Evolutionary conservation across 2,797 vertebrate genomes (phyloP), one percentile per base, ranked within the genome.

Genomic region (Crypturellus tataupa): DNA sequence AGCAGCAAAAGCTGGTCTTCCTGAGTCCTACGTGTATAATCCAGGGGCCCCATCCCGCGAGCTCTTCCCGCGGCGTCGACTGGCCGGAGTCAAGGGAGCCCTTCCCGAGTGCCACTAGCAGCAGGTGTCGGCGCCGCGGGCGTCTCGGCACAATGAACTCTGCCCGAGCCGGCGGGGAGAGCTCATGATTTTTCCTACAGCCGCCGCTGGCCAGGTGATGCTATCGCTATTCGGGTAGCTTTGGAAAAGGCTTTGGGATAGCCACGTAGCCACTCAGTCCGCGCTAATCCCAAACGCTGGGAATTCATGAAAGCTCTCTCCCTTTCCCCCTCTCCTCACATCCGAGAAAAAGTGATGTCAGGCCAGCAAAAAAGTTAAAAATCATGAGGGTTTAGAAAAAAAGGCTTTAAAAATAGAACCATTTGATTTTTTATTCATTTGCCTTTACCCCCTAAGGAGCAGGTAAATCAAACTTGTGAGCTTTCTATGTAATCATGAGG

Each of bases 21-120:
- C 94, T 97, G 97, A 98, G 98, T 97, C 98, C 97, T 96, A 97
- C 89, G 85, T 97, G 97, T 98, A 98, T 96, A 96, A 93, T 96
- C 88, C 97, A 97, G 94, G 85, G 82, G 92, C 85, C 92, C 80
- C 6, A 95, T 95, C 63, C 91, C 64, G 87, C 21, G 13, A 70
- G 24, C 81, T 88, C 8, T 1, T 77, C 68, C 80, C 11, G 6
- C 59, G 75, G 77, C 80, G 78, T 94, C 82, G 97, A 98, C 97
- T 97, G 97, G 97, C 53, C 13, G 4, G 69, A 64, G 87, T 4
- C 89, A 64, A 17, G 1, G 1, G 35, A 89, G 67, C 70, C 63
- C 53, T 69, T 72, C 71, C 6, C 67, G 21, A 31, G 60, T 40
- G 3, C 81, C 56, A 46, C 35, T 46, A 37, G 29, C 47, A 68